These are phyloP conservation scores for Lutraria lutraria DNA, from an alignment of 2,888 invertebrate species.

Conservation along the genomic window DNA sequence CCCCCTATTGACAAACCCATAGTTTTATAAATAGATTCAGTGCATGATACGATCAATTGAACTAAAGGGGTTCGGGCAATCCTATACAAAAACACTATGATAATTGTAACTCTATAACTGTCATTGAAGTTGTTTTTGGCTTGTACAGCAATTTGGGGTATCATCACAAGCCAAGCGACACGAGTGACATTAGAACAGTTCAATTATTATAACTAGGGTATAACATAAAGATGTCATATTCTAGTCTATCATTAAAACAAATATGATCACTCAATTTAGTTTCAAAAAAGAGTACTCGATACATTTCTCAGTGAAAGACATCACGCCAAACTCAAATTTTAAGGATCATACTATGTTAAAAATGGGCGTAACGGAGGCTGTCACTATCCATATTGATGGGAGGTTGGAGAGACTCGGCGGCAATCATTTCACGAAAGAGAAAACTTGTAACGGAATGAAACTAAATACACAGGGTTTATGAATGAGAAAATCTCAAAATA, in stretches of 20 bases:
- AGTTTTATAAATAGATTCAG: slow-evolving; percentile 35
- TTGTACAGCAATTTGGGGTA: slow-evolving; percentile 2
- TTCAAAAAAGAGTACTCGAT: slow-evolving; percentile 32
- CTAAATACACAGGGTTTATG: neutral
- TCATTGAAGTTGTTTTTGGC: neutral
- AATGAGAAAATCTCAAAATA: neutral
- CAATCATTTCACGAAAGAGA: slow-evolving; percentile 6
- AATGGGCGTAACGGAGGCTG: slow-evolving; percentile 40
- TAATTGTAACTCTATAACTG: slow-evolving; percentile 17
- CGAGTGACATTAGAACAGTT: slow-evolving; percentile 57
- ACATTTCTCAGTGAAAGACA: slow-evolving; percentile 34
- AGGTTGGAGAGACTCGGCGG: neutral
- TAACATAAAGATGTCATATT: slow-evolving; percentile 65
- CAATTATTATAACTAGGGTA: slow-evolving; percentile 48
- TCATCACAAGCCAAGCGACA: slow-evolving; percentile 55
- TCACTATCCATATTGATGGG: slow-evolving; percentile 21
- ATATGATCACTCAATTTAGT: slow-evolving; percentile 50
- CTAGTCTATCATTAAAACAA: slow-evolving; percentile 55
- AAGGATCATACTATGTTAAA: slow-evolving; percentile 25
- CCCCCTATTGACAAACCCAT: neutral
- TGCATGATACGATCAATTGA: slow-evolving; percentile 48
- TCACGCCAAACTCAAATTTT: slow-evolving; percentile 38
- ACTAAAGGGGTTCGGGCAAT: neutral
- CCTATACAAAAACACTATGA: neutral
- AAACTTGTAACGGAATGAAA: slow-evolving; percentile 24